Evolutionary conservation across 2,797 vertebrate genomes (phyloP), one percentile per base, ranked within the genome.

Genomic region (Cyclopterus lumpus): DNA sequence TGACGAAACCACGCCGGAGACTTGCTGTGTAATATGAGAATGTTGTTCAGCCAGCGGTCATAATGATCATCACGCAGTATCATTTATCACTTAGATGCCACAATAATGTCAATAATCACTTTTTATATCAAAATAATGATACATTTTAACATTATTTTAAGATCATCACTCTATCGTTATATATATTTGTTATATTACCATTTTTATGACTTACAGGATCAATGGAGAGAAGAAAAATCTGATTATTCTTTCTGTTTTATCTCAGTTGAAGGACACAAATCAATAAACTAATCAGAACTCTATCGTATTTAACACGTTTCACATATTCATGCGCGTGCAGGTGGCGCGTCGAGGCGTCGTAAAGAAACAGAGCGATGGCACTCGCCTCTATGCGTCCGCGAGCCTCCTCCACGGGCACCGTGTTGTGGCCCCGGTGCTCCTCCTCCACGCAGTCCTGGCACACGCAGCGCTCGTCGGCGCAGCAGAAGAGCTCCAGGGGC

Each of bases 401-500:
- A 0, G 95, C 93, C 55, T 91, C 86, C 20, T 62, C 71, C 75
- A 96, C 92, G 2, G 93, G 73, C 1, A 91, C 10, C 0, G 80
- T 69, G 24, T 86, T 54, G 80, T 98, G 96, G 0, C 89, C 95
- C 51, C 20, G 55, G 90, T 97, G 97, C 1, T 93, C 91, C 8
- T 93, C 94, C 0, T 22, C 48, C 42, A 92, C 64, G 1, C 97
- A 97, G 60, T 95, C 93, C 86, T 93, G 92, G 30, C 97, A 98
- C 68, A 97, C 46, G 57, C 96, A 97, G 80, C 76, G 77, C 63
- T 62, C 46, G n/a, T 97, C 95, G 0, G 75, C 73, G 11, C 64
- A 42, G 86, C 97, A 98, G 94, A 94, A 98, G 11, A 95, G 82
- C 1, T 93, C 92, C 87, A 97, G 90, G 0, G 94, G 94, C 84